These are phyloP conservation scores for Microctonus brassicae DNA, from an alignment of 2,888 invertebrate genomes.

Conservation along the genomic window DNA sequence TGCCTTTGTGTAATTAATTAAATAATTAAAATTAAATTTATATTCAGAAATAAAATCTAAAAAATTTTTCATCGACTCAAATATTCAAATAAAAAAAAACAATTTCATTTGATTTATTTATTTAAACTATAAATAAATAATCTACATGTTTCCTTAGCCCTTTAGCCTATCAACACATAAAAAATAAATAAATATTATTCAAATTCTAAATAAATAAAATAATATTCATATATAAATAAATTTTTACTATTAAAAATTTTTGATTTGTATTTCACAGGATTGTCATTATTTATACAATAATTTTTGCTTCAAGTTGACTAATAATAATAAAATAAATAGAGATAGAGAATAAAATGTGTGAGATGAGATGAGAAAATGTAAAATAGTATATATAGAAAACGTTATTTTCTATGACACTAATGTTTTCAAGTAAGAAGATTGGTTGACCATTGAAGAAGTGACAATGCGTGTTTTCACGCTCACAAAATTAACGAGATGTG, in stretches of 20 bases:
- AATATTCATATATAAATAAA: neutral
- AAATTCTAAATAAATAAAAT: constrained; percentile 21
- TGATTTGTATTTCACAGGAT: neutral
- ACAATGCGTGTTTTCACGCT: constrained; percentile 38
- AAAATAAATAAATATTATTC: no score
- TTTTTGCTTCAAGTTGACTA: neutral
- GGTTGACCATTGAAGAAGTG: constrained; percentile 13
- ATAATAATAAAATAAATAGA: neutral
- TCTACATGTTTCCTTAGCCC: no score
- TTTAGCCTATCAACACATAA: no score
- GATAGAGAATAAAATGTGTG: neutral
- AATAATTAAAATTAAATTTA: no score
- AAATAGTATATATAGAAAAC: neutral
- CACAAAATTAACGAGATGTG: constrained; percentile 43
- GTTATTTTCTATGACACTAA: neutral
- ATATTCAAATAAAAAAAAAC: no score
- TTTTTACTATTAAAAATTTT: neutral
- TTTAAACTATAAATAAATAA: no score
- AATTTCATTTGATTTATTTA: no score
- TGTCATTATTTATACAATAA: neutral
- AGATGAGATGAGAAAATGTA: neutral
- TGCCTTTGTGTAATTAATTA: no score
- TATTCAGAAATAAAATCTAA: no score
- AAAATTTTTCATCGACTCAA: no score
- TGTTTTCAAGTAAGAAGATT: neutral